Conservation (phyloP, 2,113 vertebrate genomes). For the Arvicanthis niloticus region DNA sequence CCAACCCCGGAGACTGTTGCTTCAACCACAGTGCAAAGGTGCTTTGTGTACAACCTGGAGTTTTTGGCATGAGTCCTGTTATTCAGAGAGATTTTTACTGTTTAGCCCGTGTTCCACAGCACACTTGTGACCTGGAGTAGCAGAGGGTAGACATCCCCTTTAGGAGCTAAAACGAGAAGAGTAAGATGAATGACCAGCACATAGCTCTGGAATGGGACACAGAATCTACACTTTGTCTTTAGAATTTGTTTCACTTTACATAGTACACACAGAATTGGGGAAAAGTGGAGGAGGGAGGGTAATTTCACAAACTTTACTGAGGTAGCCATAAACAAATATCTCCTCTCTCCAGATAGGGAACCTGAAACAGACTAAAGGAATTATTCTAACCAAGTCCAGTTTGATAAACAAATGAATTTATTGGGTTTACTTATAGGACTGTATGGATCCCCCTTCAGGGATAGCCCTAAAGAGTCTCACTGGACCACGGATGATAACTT, state of each 20-base stretch:
- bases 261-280: neutral
- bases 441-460: neutral
- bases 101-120: neutral
- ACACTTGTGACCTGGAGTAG: neutral
- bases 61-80: neutral
- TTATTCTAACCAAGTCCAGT: neutral
- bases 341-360: neutral
- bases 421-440: neutral
- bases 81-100: neutral
- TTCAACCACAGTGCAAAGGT: neutral
- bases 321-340: neutral
- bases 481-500: neutral
- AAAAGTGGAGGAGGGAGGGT: neutral
- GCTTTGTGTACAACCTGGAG: neutral
- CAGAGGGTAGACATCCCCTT: neutral
- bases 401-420: too few relatives aligned
- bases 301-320: too few relatives aligned
- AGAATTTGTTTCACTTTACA: neutral
- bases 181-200: neutral
- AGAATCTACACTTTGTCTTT: neutral
- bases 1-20: neutral
- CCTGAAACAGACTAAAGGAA: neutral
- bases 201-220: neutral
- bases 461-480: neutral
- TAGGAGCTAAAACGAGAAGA: constrained; percentile 36